Evolutionary conservation across 2,888 invertebrate species (phyloP).

Genomic region (Gari tellinella): DNA sequence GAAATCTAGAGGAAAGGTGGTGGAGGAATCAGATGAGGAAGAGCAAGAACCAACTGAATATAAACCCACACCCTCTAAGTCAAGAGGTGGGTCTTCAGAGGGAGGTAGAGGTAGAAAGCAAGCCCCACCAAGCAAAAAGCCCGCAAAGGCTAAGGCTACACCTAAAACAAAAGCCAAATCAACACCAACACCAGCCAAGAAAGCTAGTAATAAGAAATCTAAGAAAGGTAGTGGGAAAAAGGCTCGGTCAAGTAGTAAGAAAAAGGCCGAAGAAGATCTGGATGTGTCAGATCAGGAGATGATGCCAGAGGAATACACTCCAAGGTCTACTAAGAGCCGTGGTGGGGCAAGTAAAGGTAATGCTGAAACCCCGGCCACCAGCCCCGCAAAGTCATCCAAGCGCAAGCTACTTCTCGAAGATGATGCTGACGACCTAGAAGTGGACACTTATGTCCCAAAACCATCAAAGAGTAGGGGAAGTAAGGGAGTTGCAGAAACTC

Average conservation of each 20-base stretch:
- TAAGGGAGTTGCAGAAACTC: background rate
- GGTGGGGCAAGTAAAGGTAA: conserved; percentile 6
- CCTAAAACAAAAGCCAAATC: background rate
- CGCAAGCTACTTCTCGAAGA: background rate
- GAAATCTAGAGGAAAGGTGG: background rate
- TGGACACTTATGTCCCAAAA: conserved; percentile 32
- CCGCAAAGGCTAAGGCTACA: background rate
- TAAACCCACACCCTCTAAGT: too few relatives aligned
- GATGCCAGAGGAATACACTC: conserved; percentile 12
- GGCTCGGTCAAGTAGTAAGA: background rate
- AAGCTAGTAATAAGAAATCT: conserved; percentile 4
- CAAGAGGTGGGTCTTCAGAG: background rate
- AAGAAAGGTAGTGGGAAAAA: background rate
- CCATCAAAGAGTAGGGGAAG: conserved; percentile 32
- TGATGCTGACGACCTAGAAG: conserved; percentile 23
- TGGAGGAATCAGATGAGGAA: conserved; percentile 10
- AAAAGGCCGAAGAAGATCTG: conserved; percentile 9
- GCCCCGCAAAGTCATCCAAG: background rate
- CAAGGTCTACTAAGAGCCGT: conserved; percentile 11
- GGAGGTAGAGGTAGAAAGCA: too few relatives aligned
- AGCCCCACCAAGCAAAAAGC: background rate
- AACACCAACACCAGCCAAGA: conserved; percentile 6
- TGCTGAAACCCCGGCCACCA: background rate
- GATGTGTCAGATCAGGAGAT: conserved; percentile 17
- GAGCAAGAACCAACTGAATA: background rate